These are phyloP conservation scores for Gymnocheta viridis DNA, from an alignment of 2,888 invertebrate species.

Conservation along the genomic window DNA sequence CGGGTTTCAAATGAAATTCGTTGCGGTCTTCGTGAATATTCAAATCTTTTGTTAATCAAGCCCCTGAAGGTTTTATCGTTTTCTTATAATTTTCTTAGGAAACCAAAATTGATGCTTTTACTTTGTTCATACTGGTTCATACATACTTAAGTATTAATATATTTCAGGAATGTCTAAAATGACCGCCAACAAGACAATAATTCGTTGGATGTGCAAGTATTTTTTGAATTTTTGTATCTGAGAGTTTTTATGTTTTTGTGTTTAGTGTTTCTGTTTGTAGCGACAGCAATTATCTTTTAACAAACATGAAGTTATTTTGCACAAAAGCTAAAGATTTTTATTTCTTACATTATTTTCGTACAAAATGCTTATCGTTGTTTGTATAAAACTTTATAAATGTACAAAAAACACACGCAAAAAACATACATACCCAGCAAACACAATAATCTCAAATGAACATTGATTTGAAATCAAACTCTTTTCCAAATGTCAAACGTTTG, in stretches of 20 bases:
- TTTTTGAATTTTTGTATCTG: conserved; percentile 36
- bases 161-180: conserved; percentile 50
- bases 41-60: conserved; percentile 58
- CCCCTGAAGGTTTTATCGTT: conserved; percentile 24
- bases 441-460: neutral
- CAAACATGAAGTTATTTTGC: conserved; percentile 68
- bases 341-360: conserved; percentile 43
- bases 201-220: conserved; percentile 50
- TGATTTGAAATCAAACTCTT: neutral
- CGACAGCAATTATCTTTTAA: conserved; percentile 68
- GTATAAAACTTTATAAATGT: conserved; percentile 8
- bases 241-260: conserved; percentile 11
- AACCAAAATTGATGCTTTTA: neutral
- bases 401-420: neutral
- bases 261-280: conserved; percentile 52
- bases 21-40: conserved; percentile 54
- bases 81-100: conserved; percentile 36
- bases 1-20: conserved; percentile 46
- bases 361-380: conserved; percentile 16
- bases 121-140: too few species aligned
- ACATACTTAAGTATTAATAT: neutral
- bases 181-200: conserved; percentile 65
- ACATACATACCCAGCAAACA: neutral
- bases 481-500: neutral
- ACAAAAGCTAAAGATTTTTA: conserved; percentile 53